Evolutionary conservation across 2,888 invertebrate species (phyloP).

Genomic region (Eupelmus urozonus): DNA sequence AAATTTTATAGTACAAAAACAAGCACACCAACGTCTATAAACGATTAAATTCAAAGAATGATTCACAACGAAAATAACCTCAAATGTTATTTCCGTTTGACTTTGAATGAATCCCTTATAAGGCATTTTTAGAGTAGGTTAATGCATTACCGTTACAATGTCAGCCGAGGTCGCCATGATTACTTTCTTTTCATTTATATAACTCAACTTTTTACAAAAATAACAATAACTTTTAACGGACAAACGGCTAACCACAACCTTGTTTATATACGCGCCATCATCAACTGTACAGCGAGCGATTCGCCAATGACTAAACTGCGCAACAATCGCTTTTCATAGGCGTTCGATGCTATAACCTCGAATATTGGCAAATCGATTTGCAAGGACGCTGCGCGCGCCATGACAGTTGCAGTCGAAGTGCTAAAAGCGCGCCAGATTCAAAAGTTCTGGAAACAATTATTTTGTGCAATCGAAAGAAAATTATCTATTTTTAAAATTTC

Average conservation of each 20-base stretch:
- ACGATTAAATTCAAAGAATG: too few species aligned
- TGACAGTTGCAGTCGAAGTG: not conserved
- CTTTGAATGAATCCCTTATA: not conserved
- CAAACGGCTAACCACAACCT: constrained; percentile 9
- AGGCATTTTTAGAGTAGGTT: constrained; percentile 25
- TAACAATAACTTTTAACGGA: constrained; percentile 36
- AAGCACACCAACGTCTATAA: too few species aligned
- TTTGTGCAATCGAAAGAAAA: too few species aligned
- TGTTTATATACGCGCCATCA: constrained; percentile 43
- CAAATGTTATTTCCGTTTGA: not conserved
- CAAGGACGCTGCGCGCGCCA: not conserved
- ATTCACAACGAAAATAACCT: not conserved
- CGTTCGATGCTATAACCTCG: not conserved
- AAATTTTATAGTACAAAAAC: not conserved
- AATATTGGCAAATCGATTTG: not conserved
- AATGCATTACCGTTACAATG: constrained; percentile 70
- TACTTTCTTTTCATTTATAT: constrained; percentile 45
- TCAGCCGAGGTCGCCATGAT: constrained; percentile 72
- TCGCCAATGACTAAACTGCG: too few species aligned
- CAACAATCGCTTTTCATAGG: not conserved
- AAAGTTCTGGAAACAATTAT: not conserved
- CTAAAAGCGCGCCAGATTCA: not conserved
- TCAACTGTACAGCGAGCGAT: constrained; percentile 1
- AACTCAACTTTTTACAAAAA: constrained; percentile 31
- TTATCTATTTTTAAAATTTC: too few species aligned